A percentile compares a stretch with the other conserved stretches of the same genome.
Conservation (phyloP, 2,113 vertebrate genomes). For the Poeciliopsis retropinna region DNA sequence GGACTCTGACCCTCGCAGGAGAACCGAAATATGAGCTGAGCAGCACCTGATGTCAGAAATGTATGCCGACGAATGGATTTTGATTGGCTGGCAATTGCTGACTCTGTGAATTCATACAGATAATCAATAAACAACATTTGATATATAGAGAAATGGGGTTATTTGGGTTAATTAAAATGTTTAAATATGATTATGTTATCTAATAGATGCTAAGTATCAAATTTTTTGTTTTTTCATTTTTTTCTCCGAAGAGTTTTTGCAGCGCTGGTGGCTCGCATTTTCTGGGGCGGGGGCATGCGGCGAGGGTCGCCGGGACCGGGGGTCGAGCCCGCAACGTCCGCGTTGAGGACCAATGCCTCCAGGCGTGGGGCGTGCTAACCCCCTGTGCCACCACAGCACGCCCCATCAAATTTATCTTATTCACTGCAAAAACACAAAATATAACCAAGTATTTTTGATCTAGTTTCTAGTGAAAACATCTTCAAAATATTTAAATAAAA, state of each 20-base stretch:
- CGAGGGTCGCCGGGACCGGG: no score
- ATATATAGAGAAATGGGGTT: not conserved
- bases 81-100: not conserved
- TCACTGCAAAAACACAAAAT: not conserved
- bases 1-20: constrained; percentile 38
- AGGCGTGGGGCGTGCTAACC: no score
- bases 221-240: no score
- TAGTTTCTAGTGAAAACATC: no score
- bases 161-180: not conserved
- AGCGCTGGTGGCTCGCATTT: no score
- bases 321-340: no score
- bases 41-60: constrained; percentile 38
- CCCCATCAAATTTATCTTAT: not conserved
- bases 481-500: no score
- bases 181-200: not conserved
- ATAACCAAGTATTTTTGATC: no score
- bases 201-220: not conserved
- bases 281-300: no score
- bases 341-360: no score
- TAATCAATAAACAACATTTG: not conserved
- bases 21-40: constrained; percentile 23
- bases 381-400: no score
- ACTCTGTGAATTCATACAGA: not conserved
- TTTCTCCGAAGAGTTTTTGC: no score
- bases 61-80: constrained; percentile 9